A percentile compares a stretch with the other conserved stretches of the same genome.
Evolutionary conservation across 2,888 invertebrate species (phyloP).

Genomic region (Thymelicus acteon): DNA sequence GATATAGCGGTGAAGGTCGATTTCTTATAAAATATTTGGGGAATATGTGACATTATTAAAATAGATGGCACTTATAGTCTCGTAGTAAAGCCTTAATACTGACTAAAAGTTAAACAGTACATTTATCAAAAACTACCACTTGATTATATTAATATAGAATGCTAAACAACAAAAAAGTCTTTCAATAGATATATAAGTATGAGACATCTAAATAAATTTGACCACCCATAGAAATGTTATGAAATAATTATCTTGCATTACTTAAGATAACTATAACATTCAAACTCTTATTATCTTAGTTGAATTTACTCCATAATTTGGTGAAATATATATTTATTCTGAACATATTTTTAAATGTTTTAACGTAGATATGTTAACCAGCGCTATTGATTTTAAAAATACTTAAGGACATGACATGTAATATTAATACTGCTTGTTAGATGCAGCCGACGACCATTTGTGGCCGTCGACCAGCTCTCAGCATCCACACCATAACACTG

Average conservation of each 20-base stretch:
- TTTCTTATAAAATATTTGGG: conserved; percentile 4
- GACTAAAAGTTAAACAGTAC: conserved; percentile 18
- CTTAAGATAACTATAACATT: conserved; percentile 36
- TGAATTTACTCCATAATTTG: conserved; percentile 14
- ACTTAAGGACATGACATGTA: conserved; percentile 31
- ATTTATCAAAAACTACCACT: conserved; percentile 21
- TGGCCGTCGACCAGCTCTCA: conserved; percentile 42
- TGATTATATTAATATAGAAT: conserved; percentile 8
- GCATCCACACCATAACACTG: conserved; percentile 52
- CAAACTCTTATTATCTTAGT: conserved; percentile 23
- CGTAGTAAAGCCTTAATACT: conserved; percentile 17
- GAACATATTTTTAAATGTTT: conserved; percentile 12
- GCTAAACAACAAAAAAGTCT: background rate
- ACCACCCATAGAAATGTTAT: background rate
- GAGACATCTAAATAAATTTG: background rate
- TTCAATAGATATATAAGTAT: background rate
- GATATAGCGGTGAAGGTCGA: background rate
- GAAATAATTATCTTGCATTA: background rate
- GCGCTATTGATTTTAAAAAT: conserved; percentile 23
- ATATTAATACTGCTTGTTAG: conserved; percentile 70
- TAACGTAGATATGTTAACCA: conserved; percentile 21
- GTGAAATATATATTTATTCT: conserved; percentile 7
- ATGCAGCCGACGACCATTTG: conserved; percentile 56
- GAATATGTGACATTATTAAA: conserved; percentile 15
- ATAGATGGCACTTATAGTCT: conserved; percentile 33